A percentile compares a stretch with the other conserved stretches of the same genome.
Evolutionary conservation across 2,113 vertebrate genomes (phyloP).

Genomic region (Protobothrops flavoviridis): DNA sequence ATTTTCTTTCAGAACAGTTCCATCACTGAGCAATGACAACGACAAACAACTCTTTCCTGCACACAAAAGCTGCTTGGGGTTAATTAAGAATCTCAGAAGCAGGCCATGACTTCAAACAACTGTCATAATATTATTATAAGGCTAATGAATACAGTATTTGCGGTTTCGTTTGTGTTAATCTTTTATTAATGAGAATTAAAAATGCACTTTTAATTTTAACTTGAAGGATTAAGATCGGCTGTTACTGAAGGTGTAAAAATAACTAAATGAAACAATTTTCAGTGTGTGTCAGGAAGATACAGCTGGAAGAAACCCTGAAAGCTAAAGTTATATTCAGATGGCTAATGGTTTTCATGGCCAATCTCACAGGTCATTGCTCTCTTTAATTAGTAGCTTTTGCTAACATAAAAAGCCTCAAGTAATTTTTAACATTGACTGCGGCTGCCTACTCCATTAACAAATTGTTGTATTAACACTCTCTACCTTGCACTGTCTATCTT

Average conservation of each 20-base stretch:
- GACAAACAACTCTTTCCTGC: background rate
- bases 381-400: constrained; percentile 58
- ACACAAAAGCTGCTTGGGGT: background rate
- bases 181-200: constrained; percentile 38
- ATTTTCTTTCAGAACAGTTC: background rate
- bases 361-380: constrained; percentile 48
- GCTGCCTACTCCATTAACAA: constrained; percentile 57
- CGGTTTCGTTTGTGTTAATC: constrained; percentile 27
- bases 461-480: constrained; percentile 41
- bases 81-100: background rate
- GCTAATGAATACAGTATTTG: constrained; percentile 24
- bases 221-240: constrained; percentile 28
- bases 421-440: constrained; percentile 62
- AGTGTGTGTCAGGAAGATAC: constrained; percentile 13
- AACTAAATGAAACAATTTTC: constrained; percentile 31
- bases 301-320: constrained; percentile 30
- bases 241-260: constrained; percentile 12
- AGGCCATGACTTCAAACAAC: constrained; percentile 1
- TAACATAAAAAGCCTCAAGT: constrained; percentile 50
- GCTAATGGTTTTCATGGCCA: constrained; percentile 48
- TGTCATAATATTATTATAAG: constrained; percentile 4
- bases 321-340: constrained; percentile 36
- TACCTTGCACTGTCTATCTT: constrained; percentile 40
- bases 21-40: background rate
- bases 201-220: constrained; percentile 42